A percentile compares a stretch with the other conserved stretches of the same genome.
Evolutionary conservation across 2,797 vertebrate genomes (phyloP).

Genomic region (Sciurus carolinensis): DNA sequence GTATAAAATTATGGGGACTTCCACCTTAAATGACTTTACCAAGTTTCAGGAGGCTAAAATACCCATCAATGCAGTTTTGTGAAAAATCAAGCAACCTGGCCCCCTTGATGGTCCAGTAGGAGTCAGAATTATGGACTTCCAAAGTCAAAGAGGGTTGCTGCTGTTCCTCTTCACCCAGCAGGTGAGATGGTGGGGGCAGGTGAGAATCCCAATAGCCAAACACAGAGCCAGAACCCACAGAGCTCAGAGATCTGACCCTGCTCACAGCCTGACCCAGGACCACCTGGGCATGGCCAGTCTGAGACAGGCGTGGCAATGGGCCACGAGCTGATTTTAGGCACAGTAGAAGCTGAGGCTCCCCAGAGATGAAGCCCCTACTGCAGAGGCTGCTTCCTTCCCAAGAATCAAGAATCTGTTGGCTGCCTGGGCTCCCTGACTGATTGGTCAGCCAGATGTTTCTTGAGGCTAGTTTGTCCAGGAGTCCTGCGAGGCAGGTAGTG

Average conservation of each 20-base stretch:
- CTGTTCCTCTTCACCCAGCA: background rate
- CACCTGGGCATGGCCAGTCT: background rate
- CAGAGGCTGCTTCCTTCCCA: too few relatives aligned
- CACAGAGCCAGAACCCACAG: background rate
- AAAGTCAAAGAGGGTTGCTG: fast-evolving
- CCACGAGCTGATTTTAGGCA: background rate
- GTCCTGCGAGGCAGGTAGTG: background rate
- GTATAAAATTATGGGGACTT: background rate
- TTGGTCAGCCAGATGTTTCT: too few relatives aligned
- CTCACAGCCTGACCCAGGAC: fast-evolving
- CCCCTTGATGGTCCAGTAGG: fast-evolving
- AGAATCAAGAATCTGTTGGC: too few relatives aligned
- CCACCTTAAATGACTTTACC: background rate
- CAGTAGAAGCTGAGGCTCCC: background rate
- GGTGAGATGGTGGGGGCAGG: background rate
- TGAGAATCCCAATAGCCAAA: background rate
- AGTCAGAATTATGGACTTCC: background rate
- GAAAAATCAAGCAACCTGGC: background rate
- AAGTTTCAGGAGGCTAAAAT: background rate
- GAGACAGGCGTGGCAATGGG: fast-evolving
- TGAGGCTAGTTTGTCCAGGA: background rate
- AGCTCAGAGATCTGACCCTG: background rate
- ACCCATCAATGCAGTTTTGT: fast-evolving
- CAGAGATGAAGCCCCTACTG: background rate
- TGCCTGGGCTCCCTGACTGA: background rate